Evolutionary conservation across 2,113 vertebrate genomes (phyloP).

Genomic region (Carassius auratus): DNA sequence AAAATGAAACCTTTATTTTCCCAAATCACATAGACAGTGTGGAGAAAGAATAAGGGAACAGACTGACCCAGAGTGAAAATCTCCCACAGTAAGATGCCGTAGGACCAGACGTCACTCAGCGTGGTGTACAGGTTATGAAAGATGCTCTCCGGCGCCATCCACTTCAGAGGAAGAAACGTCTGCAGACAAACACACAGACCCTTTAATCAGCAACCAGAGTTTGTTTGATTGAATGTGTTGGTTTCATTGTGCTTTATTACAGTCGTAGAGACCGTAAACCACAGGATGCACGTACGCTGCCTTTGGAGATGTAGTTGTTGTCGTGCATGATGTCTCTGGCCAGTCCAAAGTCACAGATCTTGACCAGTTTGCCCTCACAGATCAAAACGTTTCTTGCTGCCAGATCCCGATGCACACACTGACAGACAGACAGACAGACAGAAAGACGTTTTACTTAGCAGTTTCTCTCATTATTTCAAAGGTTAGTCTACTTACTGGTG

Average conservation of each 20-base stretch:
- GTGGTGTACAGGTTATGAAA: slow-evolving; percentile 98
- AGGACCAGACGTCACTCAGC: slow-evolving; percentile 97
- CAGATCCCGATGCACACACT: slow-evolving; percentile 98
- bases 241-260: not conserved
- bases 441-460: not conserved
- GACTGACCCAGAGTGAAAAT: slow-evolving; percentile 92
- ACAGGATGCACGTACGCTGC: slow-evolving; percentile 83
- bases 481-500: not conserved
- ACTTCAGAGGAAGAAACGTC: slow-evolving; percentile 97
- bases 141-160: slow-evolving; percentile 99
- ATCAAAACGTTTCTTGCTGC: slow-evolving; percentile 96
- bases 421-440: slow-evolving; percentile 21
- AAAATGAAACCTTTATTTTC: not conserved
- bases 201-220: not conserved
- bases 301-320: slow-evolving; percentile 98
- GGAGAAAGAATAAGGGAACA: not conserved
- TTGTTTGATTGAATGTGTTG: not conserved
- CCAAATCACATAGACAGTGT: not conserved
- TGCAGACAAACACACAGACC: slow-evolving; percentile 60
- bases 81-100: slow-evolving; percentile 97
- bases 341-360: slow-evolving; percentile 98
- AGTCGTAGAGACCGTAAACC: not conserved
- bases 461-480: not conserved
- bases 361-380: slow-evolving; percentile 96
- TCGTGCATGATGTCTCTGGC: slow-evolving; percentile 98